Base-by-base conservation (phyloP, 1,140 invertebrate genomes). In the Diprion similis region DNA sequence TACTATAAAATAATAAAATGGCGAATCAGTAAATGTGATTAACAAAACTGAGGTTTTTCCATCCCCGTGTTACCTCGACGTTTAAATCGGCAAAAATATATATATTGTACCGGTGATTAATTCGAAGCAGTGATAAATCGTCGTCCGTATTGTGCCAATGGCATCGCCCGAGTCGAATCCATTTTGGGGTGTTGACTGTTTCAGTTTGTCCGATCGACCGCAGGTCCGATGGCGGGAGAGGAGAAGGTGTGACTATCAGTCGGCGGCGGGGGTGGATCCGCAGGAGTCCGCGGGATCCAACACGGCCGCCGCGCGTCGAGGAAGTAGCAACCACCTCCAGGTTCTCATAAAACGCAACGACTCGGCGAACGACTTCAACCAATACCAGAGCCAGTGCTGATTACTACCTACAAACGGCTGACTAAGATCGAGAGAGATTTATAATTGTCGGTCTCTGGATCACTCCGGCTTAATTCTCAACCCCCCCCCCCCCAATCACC, bases 181-280 rank as follows among this genome's bases (percentile, higher is more conserved):
- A 86, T 84, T 82, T 77, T 86, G 80, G 82, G 80, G 80, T 84
- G 77, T 85, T 86, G 84, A 85, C 83, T 87, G 86, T 88, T 87
- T 84, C 89, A 90, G 90, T 91, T 90, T 86, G 88, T 90, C 80
- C 87, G 90, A 77, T 90, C 86, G 78, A 86, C 86, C 79, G 86
- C 87, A 84, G 89, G 88, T 85, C 84, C 89, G 84, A 84, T 87
- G 80, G 87, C 86, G 72, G 87, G 87, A 79, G 90, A 91, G 83
- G 89, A 91, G 82, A 89, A 90, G 84, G 90, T 91, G 85, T 89
- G 90, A 90, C 89, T 90, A 85, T 85, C 88, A 87, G 83, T 81
- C 80, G 80, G 85, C 87, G 78, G 82, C 79, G 79, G 74, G 72
- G 74, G 70, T 67, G 72, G 77, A 80, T 59, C 77, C 77, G 70